Percentiles rank a stretch among this genome's conserved stretches.
These are phyloP conservation scores for Squalus acanthias DNA, from an alignment of 2,797 vertebrate genomes.

Conservation along the genomic window DNA sequence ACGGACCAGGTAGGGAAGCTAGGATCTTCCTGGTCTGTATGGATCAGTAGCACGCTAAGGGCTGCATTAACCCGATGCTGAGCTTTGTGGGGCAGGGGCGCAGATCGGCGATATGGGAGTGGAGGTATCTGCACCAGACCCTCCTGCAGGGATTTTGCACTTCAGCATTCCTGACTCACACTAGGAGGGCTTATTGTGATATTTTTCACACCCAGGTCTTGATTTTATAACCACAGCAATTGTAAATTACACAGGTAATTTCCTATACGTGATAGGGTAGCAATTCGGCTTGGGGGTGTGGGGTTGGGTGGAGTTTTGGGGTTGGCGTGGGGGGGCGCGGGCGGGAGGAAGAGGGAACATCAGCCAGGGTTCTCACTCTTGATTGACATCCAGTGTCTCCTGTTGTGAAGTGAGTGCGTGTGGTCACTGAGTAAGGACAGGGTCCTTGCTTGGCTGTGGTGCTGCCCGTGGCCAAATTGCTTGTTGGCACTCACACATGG, in stretches of 20 bases:
- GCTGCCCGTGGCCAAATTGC: background rate
- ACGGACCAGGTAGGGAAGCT: background rate
- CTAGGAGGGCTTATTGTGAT: background rate
- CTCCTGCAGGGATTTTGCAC: background rate
- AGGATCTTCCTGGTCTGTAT: background rate
- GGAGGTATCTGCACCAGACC: background rate
- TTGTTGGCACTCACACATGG: background rate
- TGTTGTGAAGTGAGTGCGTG: background rate
- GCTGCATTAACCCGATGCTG: background rate
- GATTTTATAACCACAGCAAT: background rate
- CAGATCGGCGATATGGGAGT: background rate
- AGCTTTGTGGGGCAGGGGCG: background rate
- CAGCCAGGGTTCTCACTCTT: background rate
- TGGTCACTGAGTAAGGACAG: background rate
- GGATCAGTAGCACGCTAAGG: background rate
- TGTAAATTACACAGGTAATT: background rate
- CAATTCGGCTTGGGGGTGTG: background rate
- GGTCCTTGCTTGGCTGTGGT: background rate
- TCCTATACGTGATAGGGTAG: background rate
- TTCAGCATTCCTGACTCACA: background rate
- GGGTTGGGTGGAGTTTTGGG: no score
- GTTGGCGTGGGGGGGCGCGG: background rate
- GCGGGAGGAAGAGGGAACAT: background rate
- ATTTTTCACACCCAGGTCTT: background rate
- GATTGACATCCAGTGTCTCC: background rate